phyloP scores from a whole-genome alignment of 2,113 vertebrate species.

The Lasiurus borealis region DNA sequence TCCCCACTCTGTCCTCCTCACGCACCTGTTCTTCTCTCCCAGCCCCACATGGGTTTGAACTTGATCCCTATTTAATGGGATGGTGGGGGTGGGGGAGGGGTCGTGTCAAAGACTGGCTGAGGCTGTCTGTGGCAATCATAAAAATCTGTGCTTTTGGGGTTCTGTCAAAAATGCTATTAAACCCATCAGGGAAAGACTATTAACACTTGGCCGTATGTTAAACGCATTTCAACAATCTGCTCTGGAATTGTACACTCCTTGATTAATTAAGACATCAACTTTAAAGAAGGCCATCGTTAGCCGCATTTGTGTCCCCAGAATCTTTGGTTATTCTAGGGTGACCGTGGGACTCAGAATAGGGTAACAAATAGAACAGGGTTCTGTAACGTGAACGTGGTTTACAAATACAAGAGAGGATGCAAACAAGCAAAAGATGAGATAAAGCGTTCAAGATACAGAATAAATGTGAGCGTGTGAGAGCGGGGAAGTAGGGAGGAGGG shows the following conservation, averaged over 20 bases:
- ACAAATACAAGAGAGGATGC: background rate
- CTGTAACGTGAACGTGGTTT: background rate
- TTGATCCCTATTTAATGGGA: conserved; percentile 21
- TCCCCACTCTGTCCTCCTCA: background rate
- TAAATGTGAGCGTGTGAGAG: background rate
- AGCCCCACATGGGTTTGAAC: background rate
- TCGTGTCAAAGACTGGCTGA: background rate
- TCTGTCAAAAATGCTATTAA: background rate
- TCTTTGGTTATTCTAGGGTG: background rate
- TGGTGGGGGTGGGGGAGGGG: background rate
- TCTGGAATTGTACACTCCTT: background rate
- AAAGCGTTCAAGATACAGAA: background rate
- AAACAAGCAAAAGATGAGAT: background rate
- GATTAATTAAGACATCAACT: background rate
- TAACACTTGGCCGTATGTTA: conserved; percentile 1
- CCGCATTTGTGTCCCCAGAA: background rate
- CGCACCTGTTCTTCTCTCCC: background rate
- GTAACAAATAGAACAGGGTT: background rate
- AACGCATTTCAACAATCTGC: conserved; percentile 18
- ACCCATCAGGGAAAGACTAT: background rate
- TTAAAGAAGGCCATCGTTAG: background rate
- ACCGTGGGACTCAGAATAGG: background rate
- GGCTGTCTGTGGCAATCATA: background rate
- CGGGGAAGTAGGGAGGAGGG: too few relatives aligned
- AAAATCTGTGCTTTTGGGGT: conserved; percentile 34